Evolutionary conservation across 2,797 vertebrate genomes (phyloP), one percentile per base, ranked within the genome.

Genomic region (Podarcis lilfordi): DNA sequence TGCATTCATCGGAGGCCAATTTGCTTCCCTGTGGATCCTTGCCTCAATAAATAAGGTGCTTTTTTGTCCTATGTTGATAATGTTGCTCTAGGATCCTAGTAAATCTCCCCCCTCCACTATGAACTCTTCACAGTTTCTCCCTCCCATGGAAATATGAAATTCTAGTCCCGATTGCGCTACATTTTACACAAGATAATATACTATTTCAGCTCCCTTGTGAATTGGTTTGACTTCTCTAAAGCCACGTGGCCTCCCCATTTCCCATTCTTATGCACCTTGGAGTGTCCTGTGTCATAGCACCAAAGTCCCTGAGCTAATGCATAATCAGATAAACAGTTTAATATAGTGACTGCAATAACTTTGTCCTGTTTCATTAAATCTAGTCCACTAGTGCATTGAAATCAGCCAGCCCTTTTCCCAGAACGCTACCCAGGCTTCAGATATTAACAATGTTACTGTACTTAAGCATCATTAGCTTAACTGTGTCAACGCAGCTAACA

Each of bases 391-490:
- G 35, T 72, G 0, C 69, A 19, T 23, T 89, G 75, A 85, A 91
- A 75, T 55, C 0, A 23, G 1, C 61, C 76, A 6, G 23, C 72
- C 89, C 91, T 89, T 2, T 75, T 88, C 74, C 69, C 45, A 37
- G 71, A 80, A 40, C 13, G 32, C 1, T 45, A 61, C 7, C 7
- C 13, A 66, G 17, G 17, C 29, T 89, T 89, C 86, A 82, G 23
- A 35, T 68, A 11, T 87, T 91, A 61, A 78, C 59, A 91, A 91
- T 81, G n/a, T 88, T 83, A 40, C 64, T 74, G 11, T 59, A 66
- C 86, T 92, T 94, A 76, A 55, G 43, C 66, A 80, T 66, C 71
- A 27, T 92, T 93, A 92, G 92, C 59, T 88, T 80, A 94, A 78
- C 59, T 91, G 79, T 55, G 25, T 72, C 74, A 23, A 89, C 84